A percentile compares a stretch with the other conserved stretches of the same genome.
Conservation (phyloP, 2,888 invertebrate genomes). For the Dryobotodes eremita region DNA sequence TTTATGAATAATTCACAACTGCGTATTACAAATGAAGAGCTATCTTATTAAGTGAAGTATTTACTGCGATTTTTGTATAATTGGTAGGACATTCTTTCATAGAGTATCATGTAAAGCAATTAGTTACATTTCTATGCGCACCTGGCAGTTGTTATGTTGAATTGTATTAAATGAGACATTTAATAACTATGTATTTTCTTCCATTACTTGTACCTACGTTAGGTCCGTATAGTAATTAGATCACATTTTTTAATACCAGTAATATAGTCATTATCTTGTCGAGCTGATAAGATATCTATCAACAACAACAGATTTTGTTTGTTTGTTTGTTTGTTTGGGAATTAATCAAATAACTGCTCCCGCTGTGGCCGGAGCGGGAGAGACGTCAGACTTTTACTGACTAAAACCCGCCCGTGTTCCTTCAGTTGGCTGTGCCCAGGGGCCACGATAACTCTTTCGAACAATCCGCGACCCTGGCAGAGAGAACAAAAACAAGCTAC, state of each 20-base stretch:
- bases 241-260: background rate
- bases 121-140: constrained; percentile 11
- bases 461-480: no score
- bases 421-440: no score
- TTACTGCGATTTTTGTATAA: constrained; percentile 41
- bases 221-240: background rate
- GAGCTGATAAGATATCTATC: background rate
- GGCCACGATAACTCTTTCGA: no score
- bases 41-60: constrained; percentile 26
- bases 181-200: background rate
- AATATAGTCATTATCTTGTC: background rate
- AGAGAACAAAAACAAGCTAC: background rate
- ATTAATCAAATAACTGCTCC: no score
- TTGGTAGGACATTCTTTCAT: constrained; percentile 23
- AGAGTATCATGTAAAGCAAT: constrained; percentile 16
- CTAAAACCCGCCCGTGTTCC: no score
- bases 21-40: constrained; percentile 36
- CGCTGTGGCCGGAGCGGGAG: no score
- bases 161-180: background rate
- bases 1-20: constrained; percentile 56
- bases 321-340: no score
- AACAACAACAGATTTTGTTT: background rate
- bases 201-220: background rate
- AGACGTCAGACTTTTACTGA: no score
- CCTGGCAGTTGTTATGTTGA: background rate